Evolutionary conservation across 2,797 vertebrate species (phyloP).

Genomic region (Alca torda): DNA sequence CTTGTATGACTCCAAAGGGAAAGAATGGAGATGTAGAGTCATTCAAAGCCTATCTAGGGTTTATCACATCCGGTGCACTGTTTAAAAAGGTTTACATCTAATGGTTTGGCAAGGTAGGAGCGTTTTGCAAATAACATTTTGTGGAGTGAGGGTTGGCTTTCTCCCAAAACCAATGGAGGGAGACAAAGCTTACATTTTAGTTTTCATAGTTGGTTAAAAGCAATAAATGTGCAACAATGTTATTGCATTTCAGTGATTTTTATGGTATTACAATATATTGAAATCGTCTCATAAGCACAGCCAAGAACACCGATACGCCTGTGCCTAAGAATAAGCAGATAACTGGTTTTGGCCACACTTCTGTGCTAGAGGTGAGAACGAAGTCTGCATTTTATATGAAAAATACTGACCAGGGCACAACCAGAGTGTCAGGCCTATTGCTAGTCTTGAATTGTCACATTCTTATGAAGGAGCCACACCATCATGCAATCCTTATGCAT

Average conservation of each 20-base stretch:
- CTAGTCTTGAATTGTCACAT: neutral
- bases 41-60: neutral
- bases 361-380: neutral
- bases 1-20: slow-evolving; percentile 35
- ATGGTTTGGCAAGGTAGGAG: slow-evolving; percentile 50
- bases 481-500: neutral
- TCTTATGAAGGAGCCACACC: neutral
- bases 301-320: neutral
- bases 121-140: slow-evolving; percentile 16
- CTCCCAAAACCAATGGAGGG: slow-evolving; percentile 34
- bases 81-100: slow-evolving; percentile 49
- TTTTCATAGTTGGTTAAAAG: slow-evolving; percentile 25
- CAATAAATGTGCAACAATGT: slow-evolving; percentile 8
- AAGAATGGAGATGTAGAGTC: neutral
- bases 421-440: neutral
- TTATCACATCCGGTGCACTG: slow-evolving; percentile 18
- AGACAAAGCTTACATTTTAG: slow-evolving; percentile 3
- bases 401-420: neutral
- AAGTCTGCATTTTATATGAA: neutral
- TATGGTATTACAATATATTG: neutral
- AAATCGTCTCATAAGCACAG: neutral
- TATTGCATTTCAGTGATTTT: slow-evolving; percentile 38
- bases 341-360: neutral
- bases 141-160: slow-evolving; percentile 40
- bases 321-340: neutral